Evolutionary conservation across 2,888 invertebrate genomes (phyloP), one percentile per base, ranked within the genome.

Genomic region (Eilema caniola): DNA sequence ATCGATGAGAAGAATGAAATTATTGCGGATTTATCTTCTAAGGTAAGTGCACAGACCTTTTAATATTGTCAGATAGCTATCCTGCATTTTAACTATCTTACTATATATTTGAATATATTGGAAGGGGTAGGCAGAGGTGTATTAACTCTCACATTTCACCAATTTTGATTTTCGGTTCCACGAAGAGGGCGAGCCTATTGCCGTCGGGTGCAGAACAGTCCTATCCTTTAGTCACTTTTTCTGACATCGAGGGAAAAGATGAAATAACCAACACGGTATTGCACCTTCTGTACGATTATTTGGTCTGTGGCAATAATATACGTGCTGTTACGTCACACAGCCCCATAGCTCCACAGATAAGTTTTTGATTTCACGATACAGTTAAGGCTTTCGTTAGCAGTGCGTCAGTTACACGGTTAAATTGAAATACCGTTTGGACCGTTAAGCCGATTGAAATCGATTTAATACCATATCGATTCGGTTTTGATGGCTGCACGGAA

Each of bases 1-100:
- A 96, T 98, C 64, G 97, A 97, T 83, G 96, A 97, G 87, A 97
- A 98, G 86, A 97, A 97, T 71, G 98, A 98, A 74, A 95, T 97
- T 67, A 96, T 98, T 69, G 97, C 97, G 86, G 97, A 98, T 79
- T 95, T 98, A 74, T 97, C 97, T 78, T 97, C 97, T 84, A 98
- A 98, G 95, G 97, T 98, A 85, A 93, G 94, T 76, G 11, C 3
- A 4, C 28, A 4, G 8, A 37, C 2, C 12, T 2, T 37, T 37
- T 1, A 37, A 37, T n/a, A n/a, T n/a, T n/a, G n/a, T n/a, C n/a
- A 33, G 11, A 8, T 37, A 12, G 33, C 2, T 12, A 12, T 37
- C 12, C 28, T 28, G 33, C 12, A 11, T 12, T 3, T n/a, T n/a
- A n/a, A 12, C 12, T 12, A 12, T 12, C 12, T 1, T 37, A 37